Evolutionary conservation across 2,113 vertebrate genomes (phyloP), one percentile per base, ranked within the genome.

Genomic region (Aldabrachelys gigantea): DNA sequence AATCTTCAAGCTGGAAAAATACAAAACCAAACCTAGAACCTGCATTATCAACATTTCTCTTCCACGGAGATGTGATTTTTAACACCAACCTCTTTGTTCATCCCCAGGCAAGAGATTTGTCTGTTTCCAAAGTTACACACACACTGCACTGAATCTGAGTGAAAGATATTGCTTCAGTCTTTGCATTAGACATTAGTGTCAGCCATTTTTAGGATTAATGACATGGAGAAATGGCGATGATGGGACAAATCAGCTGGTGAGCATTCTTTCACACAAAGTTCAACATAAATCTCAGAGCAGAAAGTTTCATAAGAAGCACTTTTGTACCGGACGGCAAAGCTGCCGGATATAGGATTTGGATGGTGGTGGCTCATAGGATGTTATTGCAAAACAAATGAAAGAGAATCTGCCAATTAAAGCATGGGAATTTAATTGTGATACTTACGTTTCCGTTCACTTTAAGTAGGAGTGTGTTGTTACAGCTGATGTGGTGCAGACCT

Each of bases 321-420:
- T 82, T 80, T 14, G n/a, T 38, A 56, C 22, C 16, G 56, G 49
- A 84, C 38, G 53, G 44, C 49, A 85, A n/a, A 8, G 85, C 49
- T 52, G 69, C 44, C 29, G 38, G 65, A 53, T 44, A 53, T 0
- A 47, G 80, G 80, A n/a, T 50, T 10, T 50, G 83, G 72, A 83
- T 16, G 53, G 35, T 41, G 6, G 50, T 49, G 56, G 24, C 24
- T 57, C 56, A 57, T 87, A 91, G 93, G 31, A 57, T 85, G 75
- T 80, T 84, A 17, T 49, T 89, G 87, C 91, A 96, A 92, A 96
- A 80, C 22, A 87, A 85, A 87, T 69, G 29, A 35, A 16, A 56
- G 19, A 76, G 31, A n/a, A 19, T n/a, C 57, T 85, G 22, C 83
- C 87, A 38, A 87, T 87, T 65, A 80, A 87, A 65, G 90, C 25